Conservation (phyloP, 2,888 invertebrate genomes). For the Lepidocyrtoides sp. region DNA sequence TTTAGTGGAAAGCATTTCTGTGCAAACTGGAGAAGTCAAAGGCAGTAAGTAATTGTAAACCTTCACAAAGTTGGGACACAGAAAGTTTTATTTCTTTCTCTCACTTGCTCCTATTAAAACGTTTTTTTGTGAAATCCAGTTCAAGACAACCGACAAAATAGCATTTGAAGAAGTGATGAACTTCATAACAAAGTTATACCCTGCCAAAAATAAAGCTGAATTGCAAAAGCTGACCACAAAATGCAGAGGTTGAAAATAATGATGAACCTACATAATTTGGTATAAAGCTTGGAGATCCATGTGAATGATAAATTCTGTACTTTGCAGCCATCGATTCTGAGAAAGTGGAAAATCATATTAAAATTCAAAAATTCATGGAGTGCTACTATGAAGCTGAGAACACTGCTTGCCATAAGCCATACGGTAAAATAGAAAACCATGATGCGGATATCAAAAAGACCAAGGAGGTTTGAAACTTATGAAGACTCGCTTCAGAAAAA, state of each 20-base stretch:
- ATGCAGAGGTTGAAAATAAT: conserved; percentile 41
- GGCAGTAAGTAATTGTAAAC: conserved; percentile 51
- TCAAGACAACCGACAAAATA: conserved; percentile 51
- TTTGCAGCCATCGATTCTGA: conserved; percentile 38
- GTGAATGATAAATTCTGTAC: no score
- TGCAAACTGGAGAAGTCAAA: conserved; percentile 57
- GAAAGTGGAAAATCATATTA: conserved; percentile 45
- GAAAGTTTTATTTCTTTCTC: no score
- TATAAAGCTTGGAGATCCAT: no score
- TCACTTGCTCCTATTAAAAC: no score
- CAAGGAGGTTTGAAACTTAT: conserved; percentile 46
- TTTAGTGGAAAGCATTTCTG: conserved; percentile 67
- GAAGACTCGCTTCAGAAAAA: no score
- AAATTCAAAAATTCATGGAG: conserved; percentile 66
- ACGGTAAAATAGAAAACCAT: conserved; percentile 3
- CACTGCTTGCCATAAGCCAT: conserved; percentile 65
- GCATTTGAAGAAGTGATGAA: conserved; percentile 52
- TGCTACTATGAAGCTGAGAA: conserved; percentile 64
- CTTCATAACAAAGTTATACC: conserved; percentile 60
- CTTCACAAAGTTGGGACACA: not conserved
- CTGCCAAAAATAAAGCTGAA: conserved; percentile 28
- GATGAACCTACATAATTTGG: no score
- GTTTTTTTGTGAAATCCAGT: no score
- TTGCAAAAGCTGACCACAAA: conserved; percentile 22
- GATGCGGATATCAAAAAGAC: conserved; percentile 9